These are phyloP conservation scores for Catocala nupta DNA, from an alignment of 2,888 invertebrate genomes.

Conservation along the genomic window DNA sequence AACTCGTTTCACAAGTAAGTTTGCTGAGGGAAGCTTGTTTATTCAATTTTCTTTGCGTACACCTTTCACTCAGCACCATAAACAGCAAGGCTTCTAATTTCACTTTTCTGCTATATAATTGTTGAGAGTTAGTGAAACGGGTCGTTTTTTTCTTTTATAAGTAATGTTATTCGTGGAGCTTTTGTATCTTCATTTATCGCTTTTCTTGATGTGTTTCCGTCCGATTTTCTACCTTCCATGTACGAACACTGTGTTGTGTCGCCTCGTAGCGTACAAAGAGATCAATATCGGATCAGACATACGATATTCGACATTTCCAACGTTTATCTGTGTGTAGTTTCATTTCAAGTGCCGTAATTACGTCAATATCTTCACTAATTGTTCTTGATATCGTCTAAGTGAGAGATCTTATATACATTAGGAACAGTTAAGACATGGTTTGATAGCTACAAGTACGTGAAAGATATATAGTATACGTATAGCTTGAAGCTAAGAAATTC, in stretches of 20 bases:
- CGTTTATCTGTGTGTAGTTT: not conserved
- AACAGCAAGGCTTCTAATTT: conserved; percentile 9
- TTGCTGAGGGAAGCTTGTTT: conserved; percentile 36
- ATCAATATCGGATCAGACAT: not conserved
- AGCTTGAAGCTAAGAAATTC: not conserved
- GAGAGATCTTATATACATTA: not conserved
- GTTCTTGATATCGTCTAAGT: conserved; percentile 1
- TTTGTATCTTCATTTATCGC: no score
- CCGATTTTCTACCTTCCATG: no score
- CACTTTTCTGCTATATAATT: conserved; percentile 1
- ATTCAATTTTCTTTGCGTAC: conserved; percentile 34
- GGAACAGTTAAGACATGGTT: not conserved
- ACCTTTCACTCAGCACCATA: conserved; percentile 23
- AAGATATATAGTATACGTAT: not conserved
- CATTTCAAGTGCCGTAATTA: not conserved
- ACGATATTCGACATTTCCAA: not conserved
- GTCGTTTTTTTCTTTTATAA: conserved; percentile 1
- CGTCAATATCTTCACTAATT: not conserved
- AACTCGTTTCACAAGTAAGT: conserved; percentile 42
- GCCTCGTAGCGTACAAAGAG: not conserved
- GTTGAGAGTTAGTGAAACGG: conserved; percentile 8
- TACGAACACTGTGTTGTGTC: no score
- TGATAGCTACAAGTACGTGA: not conserved
- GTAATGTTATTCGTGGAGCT: no score
- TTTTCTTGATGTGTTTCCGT: no score